Conservation (phyloP, 1,140 invertebrate genomes). For the Andrena cerasifolii region DNA sequence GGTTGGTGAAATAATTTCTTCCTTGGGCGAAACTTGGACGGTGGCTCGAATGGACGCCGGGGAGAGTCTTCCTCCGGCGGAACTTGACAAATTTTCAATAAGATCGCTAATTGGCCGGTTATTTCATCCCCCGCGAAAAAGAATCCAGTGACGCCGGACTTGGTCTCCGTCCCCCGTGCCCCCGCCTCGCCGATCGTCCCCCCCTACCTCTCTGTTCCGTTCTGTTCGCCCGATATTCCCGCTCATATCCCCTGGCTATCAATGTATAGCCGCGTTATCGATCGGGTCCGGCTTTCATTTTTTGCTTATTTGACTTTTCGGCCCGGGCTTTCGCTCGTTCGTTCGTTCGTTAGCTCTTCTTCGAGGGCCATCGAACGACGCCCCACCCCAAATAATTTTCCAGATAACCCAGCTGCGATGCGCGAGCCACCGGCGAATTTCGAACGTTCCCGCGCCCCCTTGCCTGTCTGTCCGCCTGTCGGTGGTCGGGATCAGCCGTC, state of each 20-base stretch:
- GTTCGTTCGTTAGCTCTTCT: slow-evolving; percentile 65
- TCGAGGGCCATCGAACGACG: slow-evolving; percentile 68
- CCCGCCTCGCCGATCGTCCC: not conserved
- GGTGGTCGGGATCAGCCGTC: too few species aligned
- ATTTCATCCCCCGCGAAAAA: slow-evolving; percentile 65
- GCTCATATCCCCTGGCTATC: slow-evolving; percentile 50
- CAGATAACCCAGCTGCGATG: slow-evolving; percentile 31
- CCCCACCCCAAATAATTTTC: slow-evolving; percentile 66
- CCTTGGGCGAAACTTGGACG: slow-evolving; percentile 21
- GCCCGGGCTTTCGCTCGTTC: slow-evolving; percentile 60
- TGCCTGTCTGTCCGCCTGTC: not conserved
- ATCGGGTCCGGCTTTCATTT: slow-evolving; percentile 62
- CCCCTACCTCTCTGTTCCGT: not conserved
- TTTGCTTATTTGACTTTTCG: slow-evolving; percentile 72
- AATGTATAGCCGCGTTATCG: slow-evolving; percentile 57
- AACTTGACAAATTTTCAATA: slow-evolving; percentile 72
- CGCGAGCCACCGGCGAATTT: slow-evolving; percentile 13
- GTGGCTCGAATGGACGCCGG: slow-evolving; percentile 8
- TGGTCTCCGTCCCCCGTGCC: slow-evolving; percentile 27
- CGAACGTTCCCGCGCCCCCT: not conserved
- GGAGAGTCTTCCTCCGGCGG: slow-evolving; percentile 39
- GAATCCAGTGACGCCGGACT: slow-evolving; percentile 53
- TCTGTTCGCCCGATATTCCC: slow-evolving; percentile 44
- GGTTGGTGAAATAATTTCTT: slow-evolving; percentile 58
- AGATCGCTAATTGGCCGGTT: slow-evolving; percentile 69